These are phyloP conservation scores for Acanthisitta chloris DNA, from an alignment of 2,113 vertebrate species.

Conservation along the genomic window DNA sequence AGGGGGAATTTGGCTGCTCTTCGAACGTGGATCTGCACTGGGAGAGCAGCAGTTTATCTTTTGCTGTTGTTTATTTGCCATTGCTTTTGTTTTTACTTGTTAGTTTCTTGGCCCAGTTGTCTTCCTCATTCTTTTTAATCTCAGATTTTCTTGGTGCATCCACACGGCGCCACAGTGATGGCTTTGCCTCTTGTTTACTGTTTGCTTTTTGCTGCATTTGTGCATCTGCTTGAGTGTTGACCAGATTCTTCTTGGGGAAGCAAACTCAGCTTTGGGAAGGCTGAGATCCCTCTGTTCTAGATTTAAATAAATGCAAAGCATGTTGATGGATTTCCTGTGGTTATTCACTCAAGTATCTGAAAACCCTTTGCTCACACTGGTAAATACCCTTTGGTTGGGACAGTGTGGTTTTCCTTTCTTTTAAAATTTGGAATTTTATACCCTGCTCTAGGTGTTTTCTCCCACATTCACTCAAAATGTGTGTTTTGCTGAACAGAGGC, in stretches of 20 bases:
- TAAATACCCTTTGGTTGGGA: not conserved
- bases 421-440: not conserved
- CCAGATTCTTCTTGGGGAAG: not conserved
- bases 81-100: not conserved
- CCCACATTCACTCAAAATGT: not conserved
- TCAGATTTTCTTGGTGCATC: not conserved
- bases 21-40: not conserved
- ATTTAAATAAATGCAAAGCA: not conserved
- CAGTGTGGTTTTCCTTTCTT: not conserved
- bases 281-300: not conserved
- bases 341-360: not conserved
- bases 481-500: not conserved
- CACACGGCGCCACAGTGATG: fast-evolving
- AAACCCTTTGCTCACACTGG: not conserved
- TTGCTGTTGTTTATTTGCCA: not conserved
- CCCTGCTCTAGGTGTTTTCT: not conserved
- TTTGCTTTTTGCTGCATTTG: not conserved
- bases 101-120: not conserved
- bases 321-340: not conserved
- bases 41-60: not conserved
- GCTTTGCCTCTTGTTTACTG: not conserved
- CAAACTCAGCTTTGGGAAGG: not conserved
- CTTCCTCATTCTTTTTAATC: not conserved
- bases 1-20: not conserved
- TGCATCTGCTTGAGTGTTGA: not conserved